Evolutionary conservation across 2,113 vertebrate species (phyloP).

Genomic region (Dasypus novemcinctus): DNA sequence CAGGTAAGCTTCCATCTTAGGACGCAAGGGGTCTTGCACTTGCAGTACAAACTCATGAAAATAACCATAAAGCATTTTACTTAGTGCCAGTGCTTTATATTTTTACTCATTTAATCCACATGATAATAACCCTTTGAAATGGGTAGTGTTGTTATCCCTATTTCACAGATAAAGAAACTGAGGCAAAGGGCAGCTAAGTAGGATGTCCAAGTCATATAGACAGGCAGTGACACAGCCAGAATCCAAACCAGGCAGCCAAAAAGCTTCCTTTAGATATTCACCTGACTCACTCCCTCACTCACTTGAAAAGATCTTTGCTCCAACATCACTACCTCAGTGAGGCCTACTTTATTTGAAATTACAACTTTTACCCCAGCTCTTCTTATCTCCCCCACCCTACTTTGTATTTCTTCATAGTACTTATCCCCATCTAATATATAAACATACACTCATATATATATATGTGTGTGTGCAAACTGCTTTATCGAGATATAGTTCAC

Average conservation of each 20-base stretch:
- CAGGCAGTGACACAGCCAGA: neutral
- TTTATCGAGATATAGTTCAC: slow-evolving; percentile 3
- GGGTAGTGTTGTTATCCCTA: neutral
- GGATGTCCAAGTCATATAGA: neutral
- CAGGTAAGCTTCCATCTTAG: neutral
- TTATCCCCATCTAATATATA: neutral
- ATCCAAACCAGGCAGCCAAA: neutral
- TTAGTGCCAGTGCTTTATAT: neutral
- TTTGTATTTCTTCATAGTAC: neutral
- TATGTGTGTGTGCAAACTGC: neutral
- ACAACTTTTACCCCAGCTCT: neutral
- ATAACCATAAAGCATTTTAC: neutral
- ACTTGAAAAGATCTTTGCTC: neutral
- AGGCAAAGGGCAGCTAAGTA: neutral
- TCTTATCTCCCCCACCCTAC: neutral
- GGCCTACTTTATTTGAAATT: neutral
- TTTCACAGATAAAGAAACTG: slow-evolving; percentile 45
- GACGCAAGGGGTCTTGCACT: slow-evolving; percentile 12
- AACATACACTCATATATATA: too few relatives aligned
- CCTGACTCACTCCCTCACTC: neutral
- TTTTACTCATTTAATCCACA: slow-evolving; percentile 30
- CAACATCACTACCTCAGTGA: neutral
- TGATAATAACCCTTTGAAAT: slow-evolving; percentile 19
- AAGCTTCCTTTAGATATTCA: neutral
- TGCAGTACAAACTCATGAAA: neutral